Base-by-base conservation (phyloP, 2,113 vertebrate species). In the Hucho hucho region DNA sequence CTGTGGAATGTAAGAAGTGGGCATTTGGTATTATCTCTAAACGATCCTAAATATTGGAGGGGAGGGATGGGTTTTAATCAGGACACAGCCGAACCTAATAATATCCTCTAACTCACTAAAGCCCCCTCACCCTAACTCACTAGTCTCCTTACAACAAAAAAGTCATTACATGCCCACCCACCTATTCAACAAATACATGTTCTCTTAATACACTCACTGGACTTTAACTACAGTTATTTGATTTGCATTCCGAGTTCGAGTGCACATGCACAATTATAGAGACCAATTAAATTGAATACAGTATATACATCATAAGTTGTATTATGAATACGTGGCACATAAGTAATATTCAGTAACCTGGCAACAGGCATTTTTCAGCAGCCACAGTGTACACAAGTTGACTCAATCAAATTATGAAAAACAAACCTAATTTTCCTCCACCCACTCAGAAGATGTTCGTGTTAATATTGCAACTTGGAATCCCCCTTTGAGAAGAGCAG, bases 351-450 rank as follows among this genome's bases (percentile, higher is more conserved):
- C 78, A 18, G 72, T 85, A 84, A 82, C 83, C 80, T 83, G 76
- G 81, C 80, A 86, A 76, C 84, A 81, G 75, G 70, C 65, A 58
- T 49, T 81, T 69, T 80, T 5, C 78, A 81, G 80, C 80, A 77
- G 79, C 64, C 6, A 63, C 47, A 29, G 24, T 47, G 64, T 72
- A 72, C 64, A 69, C 80, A 18, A 75, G 67, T 81, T 82, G 64
- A 71, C 28, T 65, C 61, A 79, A 86, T 81, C 83, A 81, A 70
- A 80, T 84, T 70, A 70, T 64, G 5, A 46, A 22, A 65, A 78
- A 69, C 0, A 29, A 84, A 72, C 18, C 28, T 73, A 73, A 81
- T 79, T 67, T 82, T 49, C 69, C 29, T 70, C 63, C 72, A 49
- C 70, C 61, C 53, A 81, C 77, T 78, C 59, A 46, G 66, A 76